phyloP scores from a whole-genome alignment of 2,797 vertebrate species.

The Apodemus agrarius region DNA sequence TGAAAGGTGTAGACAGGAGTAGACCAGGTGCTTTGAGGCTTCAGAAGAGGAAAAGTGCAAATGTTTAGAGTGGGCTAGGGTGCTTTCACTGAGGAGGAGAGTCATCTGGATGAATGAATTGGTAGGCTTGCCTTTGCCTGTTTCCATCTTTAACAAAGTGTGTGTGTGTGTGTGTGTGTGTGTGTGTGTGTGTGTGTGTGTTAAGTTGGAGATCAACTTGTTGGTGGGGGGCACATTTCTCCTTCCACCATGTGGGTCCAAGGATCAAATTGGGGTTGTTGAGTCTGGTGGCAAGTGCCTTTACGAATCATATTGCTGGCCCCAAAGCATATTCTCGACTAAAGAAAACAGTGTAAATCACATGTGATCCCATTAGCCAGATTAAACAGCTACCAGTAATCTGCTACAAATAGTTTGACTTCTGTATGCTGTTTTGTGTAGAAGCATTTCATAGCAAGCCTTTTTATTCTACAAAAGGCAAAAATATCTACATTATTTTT shows the following conservation, averaged over 20 bases:
- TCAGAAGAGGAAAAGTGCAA: not conserved
- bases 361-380: not conserved
- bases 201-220: not conserved
- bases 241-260: not conserved
- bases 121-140: not conserved
- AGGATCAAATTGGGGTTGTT: not conserved
- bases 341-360: conserved; percentile 8
- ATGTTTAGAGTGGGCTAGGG: not conserved
- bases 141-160: not conserved
- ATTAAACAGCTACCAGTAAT: not conserved
- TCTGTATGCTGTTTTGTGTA: not conserved
- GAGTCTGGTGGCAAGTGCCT: not conserved
- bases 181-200: not conserved
- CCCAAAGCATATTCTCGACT: not conserved
- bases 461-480: not conserved
- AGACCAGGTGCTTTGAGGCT: not conserved
- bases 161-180: not conserved
- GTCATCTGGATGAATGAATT: not conserved
- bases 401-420: not conserved
- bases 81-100: not conserved
- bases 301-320: not conserved
- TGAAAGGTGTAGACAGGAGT: not conserved
- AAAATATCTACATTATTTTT: not conserved
- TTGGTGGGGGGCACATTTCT: not conserved
- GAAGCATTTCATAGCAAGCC: not conserved